A percentile compares a stretch with the other conserved stretches of the same genome.
Evolutionary conservation across 1,140 invertebrate genomes (phyloP).

Genomic region (Nephila pilipes): DNA sequence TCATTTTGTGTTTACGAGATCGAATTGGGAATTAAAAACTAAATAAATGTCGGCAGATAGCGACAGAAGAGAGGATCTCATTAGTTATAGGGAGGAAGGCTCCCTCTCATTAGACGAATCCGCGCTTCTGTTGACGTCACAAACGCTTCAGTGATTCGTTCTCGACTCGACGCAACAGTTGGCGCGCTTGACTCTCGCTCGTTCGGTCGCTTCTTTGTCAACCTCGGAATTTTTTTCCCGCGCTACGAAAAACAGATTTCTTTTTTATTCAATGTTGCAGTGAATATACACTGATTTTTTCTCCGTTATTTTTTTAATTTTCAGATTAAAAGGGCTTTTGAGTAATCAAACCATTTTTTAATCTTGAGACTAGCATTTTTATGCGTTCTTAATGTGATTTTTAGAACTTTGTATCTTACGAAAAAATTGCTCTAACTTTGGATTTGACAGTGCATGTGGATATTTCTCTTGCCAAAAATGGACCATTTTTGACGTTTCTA

Average conservation of each 20-base stretch:
- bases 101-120: constrained; percentile 35
- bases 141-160: constrained; percentile 23
- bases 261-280: neutral
- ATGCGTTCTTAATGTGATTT: neutral
- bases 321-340: neutral
- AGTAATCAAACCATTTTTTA: neutral
- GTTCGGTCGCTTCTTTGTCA: constrained; percentile 25
- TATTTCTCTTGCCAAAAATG: too few species aligned
- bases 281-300: neutral
- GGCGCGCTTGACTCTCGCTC: constrained; percentile 17
- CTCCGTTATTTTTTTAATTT: neutral
- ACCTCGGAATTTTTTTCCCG: neutral
- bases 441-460: too few species aligned
- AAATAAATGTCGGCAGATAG: neutral
- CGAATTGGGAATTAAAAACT: neutral
- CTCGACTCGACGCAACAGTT: constrained; percentile 30
- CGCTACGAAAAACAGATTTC: neutral
- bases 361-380: neutral
- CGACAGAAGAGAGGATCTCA: neutral
- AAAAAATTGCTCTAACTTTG: too few species aligned
- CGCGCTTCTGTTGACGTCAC: constrained; percentile 23
- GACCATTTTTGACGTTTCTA: neutral
- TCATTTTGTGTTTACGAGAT: constrained; percentile 13
- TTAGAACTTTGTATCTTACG: neutral
- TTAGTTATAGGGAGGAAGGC: constrained; percentile 5